Conservation (phyloP, 2,113 vertebrate genomes). For the Chinchilla lanigera region DNA sequence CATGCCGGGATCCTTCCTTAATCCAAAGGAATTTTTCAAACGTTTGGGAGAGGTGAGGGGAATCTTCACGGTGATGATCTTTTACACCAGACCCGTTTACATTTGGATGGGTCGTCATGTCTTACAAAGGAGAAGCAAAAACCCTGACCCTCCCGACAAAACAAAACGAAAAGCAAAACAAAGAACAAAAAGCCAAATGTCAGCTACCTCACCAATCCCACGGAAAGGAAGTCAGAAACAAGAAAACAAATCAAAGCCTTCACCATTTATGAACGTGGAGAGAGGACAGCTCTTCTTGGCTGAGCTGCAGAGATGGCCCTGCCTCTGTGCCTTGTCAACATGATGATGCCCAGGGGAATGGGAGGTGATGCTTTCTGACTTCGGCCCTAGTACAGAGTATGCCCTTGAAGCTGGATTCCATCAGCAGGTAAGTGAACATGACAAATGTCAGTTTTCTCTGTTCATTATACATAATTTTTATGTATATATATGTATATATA, state of each 20-base stretch:
- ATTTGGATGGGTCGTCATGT: slow-evolving; percentile 72
- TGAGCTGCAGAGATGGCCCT: slow-evolving; percentile 80
- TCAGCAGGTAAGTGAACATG: slow-evolving; percentile 90
- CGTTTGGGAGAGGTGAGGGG: slow-evolving; percentile 44
- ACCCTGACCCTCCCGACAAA: background rate
- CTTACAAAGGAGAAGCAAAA: background rate
- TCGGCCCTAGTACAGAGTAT: slow-evolving; percentile 86
- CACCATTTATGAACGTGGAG: slow-evolving; percentile 63
- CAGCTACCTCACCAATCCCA: slow-evolving; percentile 4
- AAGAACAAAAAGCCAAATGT: slow-evolving; percentile 45
- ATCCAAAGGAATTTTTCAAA: slow-evolving; percentile 59
- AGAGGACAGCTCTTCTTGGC: slow-evolving; percentile 72
- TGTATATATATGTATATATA: slow-evolving; percentile 84
- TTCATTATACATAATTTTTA: slow-evolving; percentile 88
- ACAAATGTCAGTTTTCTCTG: slow-evolving; percentile 89
- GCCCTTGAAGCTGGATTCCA: slow-evolving; percentile 88
- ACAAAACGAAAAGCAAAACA: background rate
- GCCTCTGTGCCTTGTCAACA: slow-evolving; percentile 79
- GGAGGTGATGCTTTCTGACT: slow-evolving; percentile 85
- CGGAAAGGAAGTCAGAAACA: slow-evolving; percentile 59
- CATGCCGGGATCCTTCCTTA: slow-evolving; percentile 69
- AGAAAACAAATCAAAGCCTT: slow-evolving; percentile 70
- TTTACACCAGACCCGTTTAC: slow-evolving; percentile 20
- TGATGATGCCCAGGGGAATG: slow-evolving; percentile 74
- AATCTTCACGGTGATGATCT: slow-evolving; percentile 66